Conservation (phyloP, 2,888 invertebrate genomes). For the Ephialtes manifestator region DNA sequence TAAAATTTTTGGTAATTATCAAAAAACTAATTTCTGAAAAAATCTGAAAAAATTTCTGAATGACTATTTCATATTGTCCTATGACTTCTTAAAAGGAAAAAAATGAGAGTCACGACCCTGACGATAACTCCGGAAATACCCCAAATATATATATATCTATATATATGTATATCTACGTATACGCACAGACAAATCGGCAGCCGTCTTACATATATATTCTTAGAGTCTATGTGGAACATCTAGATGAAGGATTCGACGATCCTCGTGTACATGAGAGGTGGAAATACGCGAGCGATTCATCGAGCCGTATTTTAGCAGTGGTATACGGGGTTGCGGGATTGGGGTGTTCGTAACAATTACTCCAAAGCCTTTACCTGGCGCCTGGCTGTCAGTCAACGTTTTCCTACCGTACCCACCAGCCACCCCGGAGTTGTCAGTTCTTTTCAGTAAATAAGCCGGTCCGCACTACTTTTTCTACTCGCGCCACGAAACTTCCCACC, state of each 20-base stretch:
- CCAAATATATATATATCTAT: background rate
- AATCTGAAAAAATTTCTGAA: no score
- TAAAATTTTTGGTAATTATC: no score
- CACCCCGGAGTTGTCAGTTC: conserved; percentile 64
- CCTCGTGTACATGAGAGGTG: conserved; percentile 2
- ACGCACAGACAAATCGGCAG: background rate
- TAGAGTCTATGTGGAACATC: conserved; percentile 3
- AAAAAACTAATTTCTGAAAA: no score
- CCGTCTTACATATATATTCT: background rate
- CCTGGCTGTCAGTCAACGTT: conserved; percentile 70
- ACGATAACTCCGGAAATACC: no score
- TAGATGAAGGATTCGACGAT: conserved; percentile 19
- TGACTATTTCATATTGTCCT: no score
- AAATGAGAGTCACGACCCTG: no score
- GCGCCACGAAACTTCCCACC: conserved; percentile 48
- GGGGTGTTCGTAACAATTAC: conserved; percentile 71
- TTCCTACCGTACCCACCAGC: conserved; percentile 58
- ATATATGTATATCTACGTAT: background rate
- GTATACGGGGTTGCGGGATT: conserved; percentile 38
- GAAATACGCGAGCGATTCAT: conserved; percentile 52
- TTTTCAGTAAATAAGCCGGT: conserved; percentile 67
- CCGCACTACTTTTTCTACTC: conserved; percentile 62
- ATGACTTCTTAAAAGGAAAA: no score
- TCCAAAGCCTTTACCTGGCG: conserved; percentile 63
- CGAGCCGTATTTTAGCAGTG: conserved; percentile 47